Percentiles rank a stretch among this genome's conserved stretches.
These are phyloP conservation scores for Pomatorhinus ruficollis DNA, from an alignment of 2,113 vertebrate species.

Conservation along the genomic window DNA sequence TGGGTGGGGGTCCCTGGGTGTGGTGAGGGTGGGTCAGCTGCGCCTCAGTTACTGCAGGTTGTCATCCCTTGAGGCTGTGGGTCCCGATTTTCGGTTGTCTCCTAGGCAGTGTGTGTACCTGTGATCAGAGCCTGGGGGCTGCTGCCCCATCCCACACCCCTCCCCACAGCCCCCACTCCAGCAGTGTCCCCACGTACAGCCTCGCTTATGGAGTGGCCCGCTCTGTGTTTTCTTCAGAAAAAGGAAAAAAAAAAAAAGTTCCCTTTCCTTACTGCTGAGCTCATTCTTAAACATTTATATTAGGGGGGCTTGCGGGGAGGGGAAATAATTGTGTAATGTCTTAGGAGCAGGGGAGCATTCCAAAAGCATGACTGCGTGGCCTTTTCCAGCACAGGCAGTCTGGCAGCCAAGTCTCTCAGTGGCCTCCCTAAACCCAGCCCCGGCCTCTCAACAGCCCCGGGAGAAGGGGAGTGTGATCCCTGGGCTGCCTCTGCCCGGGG, in stretches of 20 bases:
- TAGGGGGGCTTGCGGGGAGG: slow-evolving; percentile 15
- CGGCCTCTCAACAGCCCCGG: neutral
- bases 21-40: neutral
- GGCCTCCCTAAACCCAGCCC: neutral
- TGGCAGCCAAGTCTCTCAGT: neutral
- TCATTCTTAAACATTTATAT: slow-evolving; percentile 34
- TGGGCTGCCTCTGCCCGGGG: fast-evolving
- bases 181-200: neutral
- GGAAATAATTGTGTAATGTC: slow-evolving; percentile 56
- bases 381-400: neutral
- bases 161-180: fast-evolving
- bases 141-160: neutral
- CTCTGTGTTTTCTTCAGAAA: slow-evolving; percentile 8
- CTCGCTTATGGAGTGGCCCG: fast-evolving
- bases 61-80: neutral
- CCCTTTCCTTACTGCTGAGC: slow-evolving; percentile 17
- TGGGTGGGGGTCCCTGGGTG: neutral
- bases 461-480: fast-evolving
- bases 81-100: neutral
- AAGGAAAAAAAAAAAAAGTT: slow-evolving; percentile 21
- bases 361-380: slow-evolving; percentile 55
- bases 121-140: neutral
- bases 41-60: neutral
- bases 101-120: neutral
- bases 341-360: slow-evolving; percentile 59